A percentile compares a stretch with the other conserved stretches of the same genome.
Evolutionary conservation across 2,113 vertebrate genomes (phyloP).

Genomic region (Albula glossodonta): DNA sequence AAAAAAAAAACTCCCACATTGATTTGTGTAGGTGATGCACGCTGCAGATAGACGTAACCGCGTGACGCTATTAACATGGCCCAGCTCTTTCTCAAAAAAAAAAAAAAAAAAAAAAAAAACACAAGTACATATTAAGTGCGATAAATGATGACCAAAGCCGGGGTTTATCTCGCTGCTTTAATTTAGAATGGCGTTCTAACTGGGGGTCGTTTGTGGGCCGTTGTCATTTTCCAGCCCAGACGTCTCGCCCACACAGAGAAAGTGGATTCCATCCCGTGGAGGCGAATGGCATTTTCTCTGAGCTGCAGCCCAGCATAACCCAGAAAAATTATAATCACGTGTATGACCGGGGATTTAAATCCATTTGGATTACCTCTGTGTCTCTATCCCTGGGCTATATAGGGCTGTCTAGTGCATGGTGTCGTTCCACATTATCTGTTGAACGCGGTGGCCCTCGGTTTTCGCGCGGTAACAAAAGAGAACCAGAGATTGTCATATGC

Average conservation of each 20-base stretch:
- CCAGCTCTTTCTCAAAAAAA: too few relatives aligned
- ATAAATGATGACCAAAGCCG: too few relatives aligned
- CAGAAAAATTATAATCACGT: conserved; percentile 7
- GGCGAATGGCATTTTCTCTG: background rate
- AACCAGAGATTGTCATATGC: background rate
- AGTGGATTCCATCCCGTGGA: background rate
- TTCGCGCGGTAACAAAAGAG: background rate
- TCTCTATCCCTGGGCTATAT: background rate
- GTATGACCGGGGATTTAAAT: conserved; percentile 3
- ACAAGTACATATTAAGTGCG: too few relatives aligned
- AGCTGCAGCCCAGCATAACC: background rate
- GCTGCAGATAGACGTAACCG: too few relatives aligned
- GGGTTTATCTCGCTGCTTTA: too few relatives aligned
- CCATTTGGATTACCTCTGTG: conserved; percentile 3
- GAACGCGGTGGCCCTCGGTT: background rate
- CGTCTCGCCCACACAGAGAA: background rate
- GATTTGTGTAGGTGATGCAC: background rate
- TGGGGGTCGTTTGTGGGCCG: background rate
- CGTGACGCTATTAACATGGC: too few relatives aligned
- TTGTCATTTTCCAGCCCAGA: background rate
- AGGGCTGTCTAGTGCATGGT: background rate
- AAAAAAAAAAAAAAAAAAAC: too few relatives aligned
- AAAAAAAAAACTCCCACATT: too few relatives aligned
- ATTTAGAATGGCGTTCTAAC: background rate
- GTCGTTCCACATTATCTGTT: background rate